These are phyloP conservation scores for Ophion obscuratus DNA, from an alignment of 2,888 invertebrate species.

Conservation along the genomic window DNA sequence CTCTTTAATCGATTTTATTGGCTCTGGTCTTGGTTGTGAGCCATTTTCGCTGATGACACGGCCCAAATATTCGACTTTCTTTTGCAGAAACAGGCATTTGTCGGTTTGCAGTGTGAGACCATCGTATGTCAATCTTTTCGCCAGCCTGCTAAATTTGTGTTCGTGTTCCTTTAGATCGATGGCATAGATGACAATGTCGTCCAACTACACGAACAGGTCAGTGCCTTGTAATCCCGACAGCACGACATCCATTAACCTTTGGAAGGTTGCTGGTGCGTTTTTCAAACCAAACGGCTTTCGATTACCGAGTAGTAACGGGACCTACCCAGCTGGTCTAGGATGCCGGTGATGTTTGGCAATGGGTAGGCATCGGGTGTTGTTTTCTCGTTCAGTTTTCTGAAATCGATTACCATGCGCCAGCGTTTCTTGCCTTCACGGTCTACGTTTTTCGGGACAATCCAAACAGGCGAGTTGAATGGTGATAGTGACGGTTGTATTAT, in stretches of 20 bases:
- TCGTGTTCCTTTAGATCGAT: conserved; percentile 42
- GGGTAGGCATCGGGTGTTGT: conserved; percentile 18
- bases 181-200: conserved; percentile 50
- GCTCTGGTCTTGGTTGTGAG: no score
- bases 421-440: no score
- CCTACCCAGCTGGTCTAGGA: conserved; percentile 69
- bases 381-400: no score
- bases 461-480: background rate
- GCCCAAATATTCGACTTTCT: conserved; percentile 55
- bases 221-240: conserved; percentile 30
- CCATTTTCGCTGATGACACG: conserved; percentile 50
- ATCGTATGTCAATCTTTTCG: conserved; percentile 39
- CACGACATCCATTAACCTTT: no score
- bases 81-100: conserved; percentile 57
- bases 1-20: conserved; percentile 45
- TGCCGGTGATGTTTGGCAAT: conserved; percentile 51
- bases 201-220: conserved; percentile 46
- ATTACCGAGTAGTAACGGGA: background rate
- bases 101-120: conserved; percentile 45
- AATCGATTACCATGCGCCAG: no score
- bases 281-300: no score
- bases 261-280: no score
- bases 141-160: conserved; percentile 52
- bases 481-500: conserved; percentile 42
- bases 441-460: no score